phyloP scores from a whole-genome alignment of 2,888 invertebrate genomes.

The Cremastinae sp. region DNA sequence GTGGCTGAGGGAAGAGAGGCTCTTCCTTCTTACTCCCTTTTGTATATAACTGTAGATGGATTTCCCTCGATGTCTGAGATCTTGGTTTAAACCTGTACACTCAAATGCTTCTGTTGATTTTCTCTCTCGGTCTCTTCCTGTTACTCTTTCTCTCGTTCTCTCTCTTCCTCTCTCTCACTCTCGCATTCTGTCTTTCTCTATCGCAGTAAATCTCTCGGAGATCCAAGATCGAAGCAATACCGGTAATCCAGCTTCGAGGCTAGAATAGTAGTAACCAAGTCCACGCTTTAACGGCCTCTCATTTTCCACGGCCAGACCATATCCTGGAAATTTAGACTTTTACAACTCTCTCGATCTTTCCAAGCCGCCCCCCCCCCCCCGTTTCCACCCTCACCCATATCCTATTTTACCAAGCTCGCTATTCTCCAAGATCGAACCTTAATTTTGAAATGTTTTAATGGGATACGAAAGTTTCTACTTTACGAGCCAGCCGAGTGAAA shows the following conservation, averaged over 20 bases:
- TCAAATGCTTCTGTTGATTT: slow-evolving; percentile 37
- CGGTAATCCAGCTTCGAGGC: slow-evolving; percentile 36
- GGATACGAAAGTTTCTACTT: neutral
- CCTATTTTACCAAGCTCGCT: no score
- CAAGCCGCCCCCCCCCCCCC: no score
- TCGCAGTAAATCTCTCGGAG: slow-evolving; percentile 22
- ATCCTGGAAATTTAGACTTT: slow-evolving; percentile 27
- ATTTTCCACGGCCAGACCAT: neutral
- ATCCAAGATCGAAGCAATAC: slow-evolving; percentile 54
- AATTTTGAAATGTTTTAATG: slow-evolving; percentile 18
- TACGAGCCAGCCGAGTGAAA: slow-evolving; percentile 13
- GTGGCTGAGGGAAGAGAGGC: slow-evolving; percentile 41
- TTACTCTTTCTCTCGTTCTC: neutral
- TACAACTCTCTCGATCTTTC: slow-evolving; percentile 19
- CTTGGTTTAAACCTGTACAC: slow-evolving; percentile 32
- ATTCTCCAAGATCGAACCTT: slow-evolving; percentile 1
- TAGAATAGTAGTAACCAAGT: slow-evolving; percentile 25
- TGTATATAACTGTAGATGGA: slow-evolving; percentile 9
- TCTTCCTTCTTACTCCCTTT: slow-evolving; percentile 4
- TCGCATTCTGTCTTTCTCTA: slow-evolving; percentile 9
- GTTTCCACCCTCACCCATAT: no score
- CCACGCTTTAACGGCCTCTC: slow-evolving; percentile 16
- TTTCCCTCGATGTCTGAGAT: slow-evolving; percentile 35
- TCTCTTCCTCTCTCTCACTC: slow-evolving; percentile 1
- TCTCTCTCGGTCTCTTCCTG: neutral